Evolutionary conservation across 2,113 vertebrate genomes (phyloP), one percentile per base, ranked within the genome.

Genomic region (Phainopepla nitens): DNA sequence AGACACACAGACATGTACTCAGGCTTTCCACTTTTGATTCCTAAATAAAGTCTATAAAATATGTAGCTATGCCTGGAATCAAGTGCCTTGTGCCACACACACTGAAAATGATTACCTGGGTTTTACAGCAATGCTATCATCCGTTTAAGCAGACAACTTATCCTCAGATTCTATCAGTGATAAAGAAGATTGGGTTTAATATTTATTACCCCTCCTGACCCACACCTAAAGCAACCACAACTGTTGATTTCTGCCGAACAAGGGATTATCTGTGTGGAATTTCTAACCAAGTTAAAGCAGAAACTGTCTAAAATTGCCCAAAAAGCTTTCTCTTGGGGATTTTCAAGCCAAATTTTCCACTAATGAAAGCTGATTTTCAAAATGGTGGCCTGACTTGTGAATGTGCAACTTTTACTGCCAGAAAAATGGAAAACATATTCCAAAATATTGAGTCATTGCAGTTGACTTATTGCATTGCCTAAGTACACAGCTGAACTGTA

Each of bases 31-130:
- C 86, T 95, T 96, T 91, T 96, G 95, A 95, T 96, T 97, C 88
- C 90, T 92, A 92, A 95, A 94, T 84, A 85, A 97, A 92, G 66
- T 33, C 77, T 90, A 90, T 96, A 89, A 95, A 97, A 96, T 87
- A 94, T 75, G 78, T 15, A 96, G 36, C 54, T 88, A 25, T 61
- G 94, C 80, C 79, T 93, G 56, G 82, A 87, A 95, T 78, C 70
- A 72, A 95, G 87, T 47, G 42, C 31, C 42, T 73, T 27, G 70
- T 61, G 70, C 81, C 42, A 49, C 70, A 85, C 71, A 47, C 45
- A 39, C 27, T 35, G 39, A 61, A 93, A 82, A 15, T 78, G 25
- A 62, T 57, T 82, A 84, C 41, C 53, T 92, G 78, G 9, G 23
- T 50, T 89, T 94, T 77, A 44, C 42, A 90, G 82, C 64, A 69